Evolutionary conservation across 2,113 vertebrate genomes (phyloP), one percentile per base, ranked within the genome.

Genomic region (Catagonus wagneri): DNA sequence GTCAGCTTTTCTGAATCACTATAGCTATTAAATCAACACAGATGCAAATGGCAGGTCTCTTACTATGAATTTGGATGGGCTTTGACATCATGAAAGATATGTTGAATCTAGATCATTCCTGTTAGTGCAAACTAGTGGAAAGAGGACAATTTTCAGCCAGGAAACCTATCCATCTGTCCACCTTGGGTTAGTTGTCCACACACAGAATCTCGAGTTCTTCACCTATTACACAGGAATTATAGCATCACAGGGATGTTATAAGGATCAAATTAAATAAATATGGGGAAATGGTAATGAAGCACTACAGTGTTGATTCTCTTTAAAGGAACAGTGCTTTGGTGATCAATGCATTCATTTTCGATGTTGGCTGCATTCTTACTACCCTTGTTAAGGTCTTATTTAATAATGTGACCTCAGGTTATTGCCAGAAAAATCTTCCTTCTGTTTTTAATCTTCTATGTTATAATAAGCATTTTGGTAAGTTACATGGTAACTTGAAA

Each of bases 1-100:
- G 93, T 97, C 95, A 98, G 97, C 96, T 96, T 76, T 97, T 97
- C 89, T 78, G 93, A 97, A 95, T 96, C 94, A 85, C 93, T 76
- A 3, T 74, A 92, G 93, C 93, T 88, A 93, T 93, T 96, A 96
- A 96, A 94, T 96, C 79, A 91, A 93, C 83, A 76, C 60, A 44
- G 80, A 79, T 84, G 60, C 92, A 92, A 84, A 96, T 90, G 89
- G 75, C 85, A 84, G 63, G 44, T 74, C 94, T 91, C 69, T 83
- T 69, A 63, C 78, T 89, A 80, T 16, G 52, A 81, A 93, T 95
- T n/a, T 95, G 95, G 63, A 75, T 79, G n/a, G 32, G n/a, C 39
- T 95, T 91, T 72, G 80, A 91, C 95, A 63, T 89, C 88, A 76
- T 11, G 7, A 85, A 89, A 83, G 74, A 91, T 54, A 22, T 71